These are phyloP conservation scores for Hucho hucho DNA, from an alignment of 2,113 vertebrate species.

Conservation along the genomic window DNA sequence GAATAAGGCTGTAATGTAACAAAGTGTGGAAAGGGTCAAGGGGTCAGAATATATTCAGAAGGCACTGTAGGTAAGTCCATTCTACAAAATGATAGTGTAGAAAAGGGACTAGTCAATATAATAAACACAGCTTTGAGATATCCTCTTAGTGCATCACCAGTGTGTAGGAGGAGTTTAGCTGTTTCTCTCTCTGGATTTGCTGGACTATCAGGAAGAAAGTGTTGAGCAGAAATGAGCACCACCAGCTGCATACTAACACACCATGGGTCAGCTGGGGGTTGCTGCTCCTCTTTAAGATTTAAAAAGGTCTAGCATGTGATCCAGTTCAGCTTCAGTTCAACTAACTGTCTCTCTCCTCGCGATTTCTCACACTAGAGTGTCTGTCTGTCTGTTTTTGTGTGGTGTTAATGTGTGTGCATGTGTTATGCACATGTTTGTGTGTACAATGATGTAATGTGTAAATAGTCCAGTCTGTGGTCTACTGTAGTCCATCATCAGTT, in stretches of 20 bases:
- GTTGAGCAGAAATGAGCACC: not conserved
- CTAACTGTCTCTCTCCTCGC: not conserved
- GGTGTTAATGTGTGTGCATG: not conserved
- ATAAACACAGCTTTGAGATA: too few relatives aligned
- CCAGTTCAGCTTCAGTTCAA: constrained; percentile 1
- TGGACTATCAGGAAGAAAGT: not conserved
- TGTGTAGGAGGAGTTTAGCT: constrained; percentile 56
- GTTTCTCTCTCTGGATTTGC: constrained; percentile 13
- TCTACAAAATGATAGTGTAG: too few relatives aligned
- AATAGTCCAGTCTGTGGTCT: not conserved
- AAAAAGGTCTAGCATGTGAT: constrained; percentile 12
- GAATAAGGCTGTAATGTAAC: too few relatives aligned
- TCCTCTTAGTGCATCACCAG: not conserved
- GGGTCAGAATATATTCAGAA: too few relatives aligned
- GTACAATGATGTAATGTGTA: not conserved
- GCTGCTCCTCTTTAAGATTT: constrained; percentile 7
- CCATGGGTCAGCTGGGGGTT: constrained; percentile 14
- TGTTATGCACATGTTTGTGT: not conserved
- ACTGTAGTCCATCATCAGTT: not conserved
- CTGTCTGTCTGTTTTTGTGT: not conserved
- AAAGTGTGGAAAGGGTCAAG: too few relatives aligned
- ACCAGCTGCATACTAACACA: constrained; percentile 44
- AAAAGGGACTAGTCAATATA: too few relatives aligned
- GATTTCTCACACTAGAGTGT: not conserved
- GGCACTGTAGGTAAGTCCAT: too few relatives aligned